phyloP scores from a whole-genome alignment of 2,113 vertebrate genomes.

The Eulacestoma nigropectus region DNA sequence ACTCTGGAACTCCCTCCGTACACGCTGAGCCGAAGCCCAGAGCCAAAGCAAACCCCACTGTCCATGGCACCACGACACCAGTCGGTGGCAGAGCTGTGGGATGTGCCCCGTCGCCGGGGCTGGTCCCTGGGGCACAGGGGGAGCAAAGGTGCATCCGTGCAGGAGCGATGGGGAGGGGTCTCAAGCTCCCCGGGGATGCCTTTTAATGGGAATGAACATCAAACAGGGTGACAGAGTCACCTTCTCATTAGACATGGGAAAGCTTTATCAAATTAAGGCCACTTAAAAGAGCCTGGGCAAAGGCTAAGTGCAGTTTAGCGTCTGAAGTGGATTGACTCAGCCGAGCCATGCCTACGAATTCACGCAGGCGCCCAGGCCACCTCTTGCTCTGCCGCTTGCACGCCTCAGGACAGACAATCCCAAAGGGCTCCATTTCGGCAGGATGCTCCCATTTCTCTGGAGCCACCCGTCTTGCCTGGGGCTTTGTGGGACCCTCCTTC shows the following conservation, averaged over 20 bases:
- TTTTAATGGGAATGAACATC: neutral
- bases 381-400: neutral
- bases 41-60: neutral
- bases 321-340: constrained; percentile 14
- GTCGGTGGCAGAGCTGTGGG: neutral
- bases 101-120: fast-evolving
- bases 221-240: neutral
- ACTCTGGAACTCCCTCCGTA: neutral
- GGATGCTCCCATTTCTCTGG: neutral
- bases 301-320: constrained; percentile 36
- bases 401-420: neutral
- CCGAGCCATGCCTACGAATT: neutral
- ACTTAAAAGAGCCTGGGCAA: constrained; percentile 22
- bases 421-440: neutral
- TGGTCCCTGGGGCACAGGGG: neutral
- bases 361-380: fast-evolving
- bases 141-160: fast-evolving
- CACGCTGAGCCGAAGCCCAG: fast-evolving
- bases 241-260: neutral
- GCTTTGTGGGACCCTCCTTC: fast-evolving
- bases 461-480: neutral
- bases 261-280: constrained; percentile 47
- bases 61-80: fast-evolving
- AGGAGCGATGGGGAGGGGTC: neutral
- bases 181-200: fast-evolving